These are phyloP conservation scores for Dermatemys mawii DNA, from an alignment of 2,113 vertebrate species.

Conservation along the genomic window DNA sequence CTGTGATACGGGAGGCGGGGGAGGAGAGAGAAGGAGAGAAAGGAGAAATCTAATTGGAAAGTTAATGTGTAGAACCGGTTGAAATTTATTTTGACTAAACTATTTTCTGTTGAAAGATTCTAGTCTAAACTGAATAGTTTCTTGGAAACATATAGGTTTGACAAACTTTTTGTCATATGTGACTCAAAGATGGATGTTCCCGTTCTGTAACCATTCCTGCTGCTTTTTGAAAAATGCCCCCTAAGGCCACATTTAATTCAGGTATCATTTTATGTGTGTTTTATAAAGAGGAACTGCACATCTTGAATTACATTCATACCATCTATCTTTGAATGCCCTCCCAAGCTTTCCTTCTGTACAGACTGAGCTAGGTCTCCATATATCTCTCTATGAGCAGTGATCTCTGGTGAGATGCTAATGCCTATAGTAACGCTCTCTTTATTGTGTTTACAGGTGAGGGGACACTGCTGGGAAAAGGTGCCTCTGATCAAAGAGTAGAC, in stretches of 20 bases:
- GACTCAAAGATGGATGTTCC: neutral
- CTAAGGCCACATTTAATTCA: neutral
- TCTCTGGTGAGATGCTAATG: rapidly evolving
- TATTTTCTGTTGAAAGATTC: no score
- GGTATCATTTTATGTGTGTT: neutral
- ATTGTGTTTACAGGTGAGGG: neutral
- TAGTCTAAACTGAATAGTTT: no score
- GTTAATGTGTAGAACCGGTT: no score
- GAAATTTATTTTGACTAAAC: no score
- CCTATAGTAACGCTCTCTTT: neutral
- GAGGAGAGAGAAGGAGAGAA: no score
- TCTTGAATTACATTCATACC: neutral
- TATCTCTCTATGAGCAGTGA: neutral
- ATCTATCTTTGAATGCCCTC: neutral
- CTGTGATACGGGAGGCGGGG: no score
- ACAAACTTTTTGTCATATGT: no score
- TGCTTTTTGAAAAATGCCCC: neutral
- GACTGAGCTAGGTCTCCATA: neutral
- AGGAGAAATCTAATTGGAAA: no score
- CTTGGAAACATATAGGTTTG: no score
- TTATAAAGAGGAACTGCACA: neutral
- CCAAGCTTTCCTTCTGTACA: neutral
- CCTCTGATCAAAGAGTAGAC: no score
- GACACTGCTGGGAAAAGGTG: no score
- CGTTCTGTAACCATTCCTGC: neutral